A percentile compares a stretch with the other conserved stretches of the same genome.
phyloP scores from a whole-genome alignment of 1,140 invertebrate species.

The Holcopasites calliopsidis region DNA sequence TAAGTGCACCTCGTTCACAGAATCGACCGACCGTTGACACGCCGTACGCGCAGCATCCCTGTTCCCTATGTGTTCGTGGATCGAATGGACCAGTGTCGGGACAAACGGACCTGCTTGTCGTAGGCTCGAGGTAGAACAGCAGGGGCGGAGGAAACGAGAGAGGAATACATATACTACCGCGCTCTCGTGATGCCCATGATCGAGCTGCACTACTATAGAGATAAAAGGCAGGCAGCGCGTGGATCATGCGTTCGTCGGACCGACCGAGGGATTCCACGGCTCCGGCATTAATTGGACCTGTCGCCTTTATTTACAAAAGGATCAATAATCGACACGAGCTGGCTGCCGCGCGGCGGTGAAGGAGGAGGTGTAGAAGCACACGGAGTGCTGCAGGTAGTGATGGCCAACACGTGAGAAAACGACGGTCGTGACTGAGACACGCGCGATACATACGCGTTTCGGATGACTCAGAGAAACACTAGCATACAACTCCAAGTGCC shows the following conservation, averaged over 20 bases:
- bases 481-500: constrained; percentile 52
- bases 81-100: neutral
- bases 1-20: constrained; percentile 4
- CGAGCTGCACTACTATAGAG: constrained; percentile 14
- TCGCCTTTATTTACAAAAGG: constrained; percentile 60
- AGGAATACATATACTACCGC: constrained; percentile 41
- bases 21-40: neutral
- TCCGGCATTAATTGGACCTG: constrained; percentile 52
- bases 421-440: constrained; percentile 1
- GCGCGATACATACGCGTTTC: constrained; percentile 11
- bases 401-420: constrained; percentile 56
- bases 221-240: constrained; percentile 23
- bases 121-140: too few species aligned
- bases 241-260: constrained; percentile 50
- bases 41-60: constrained; percentile 28
- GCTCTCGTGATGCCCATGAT: constrained; percentile 10
- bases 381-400: constrained; percentile 51
- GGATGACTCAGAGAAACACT: constrained; percentile 13
- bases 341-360: neutral
- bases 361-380: constrained; percentile 16
- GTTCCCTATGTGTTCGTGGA: neutral
- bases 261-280: constrained; percentile 55
- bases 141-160: neutral
- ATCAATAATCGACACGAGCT: constrained; percentile 65
- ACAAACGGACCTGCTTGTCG: neutral